A percentile compares a stretch with the other conserved stretches of the same genome.
phyloP scores from a whole-genome alignment of 2,888 invertebrate genomes.

The Volucella zonaria region DNA sequence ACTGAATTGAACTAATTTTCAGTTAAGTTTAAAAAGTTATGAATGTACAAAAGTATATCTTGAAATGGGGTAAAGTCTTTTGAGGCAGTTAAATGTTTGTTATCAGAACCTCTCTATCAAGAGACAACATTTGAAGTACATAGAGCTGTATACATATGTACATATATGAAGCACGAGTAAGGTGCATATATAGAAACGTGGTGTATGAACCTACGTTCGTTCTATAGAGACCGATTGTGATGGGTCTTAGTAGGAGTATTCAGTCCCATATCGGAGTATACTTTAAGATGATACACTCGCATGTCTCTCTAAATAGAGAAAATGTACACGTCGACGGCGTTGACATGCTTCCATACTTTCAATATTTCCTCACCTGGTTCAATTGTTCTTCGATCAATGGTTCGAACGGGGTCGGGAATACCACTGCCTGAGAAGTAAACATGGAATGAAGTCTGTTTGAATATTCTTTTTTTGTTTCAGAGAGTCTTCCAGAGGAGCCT shows the following conservation, averaged over 20 bases:
- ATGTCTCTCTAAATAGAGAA: conserved; percentile 22
- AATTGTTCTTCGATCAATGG: conserved; percentile 59
- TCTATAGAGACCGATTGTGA: not conserved
- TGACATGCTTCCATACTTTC: conserved; percentile 57
- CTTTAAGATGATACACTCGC: conserved; percentile 36
- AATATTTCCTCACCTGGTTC: conserved; percentile 69
- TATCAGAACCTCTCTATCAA: conserved; percentile 65
- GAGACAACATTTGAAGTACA: conserved; percentile 28
- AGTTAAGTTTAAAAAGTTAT: conserved; percentile 80
- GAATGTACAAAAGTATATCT: conserved; percentile 23
- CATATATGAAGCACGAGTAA: not conserved
- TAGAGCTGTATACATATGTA: not conserved
- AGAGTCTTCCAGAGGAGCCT: not conserved
- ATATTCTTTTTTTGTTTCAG: not conserved
- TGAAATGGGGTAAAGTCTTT: conserved; percentile 12
- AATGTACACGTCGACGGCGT: conserved; percentile 68
- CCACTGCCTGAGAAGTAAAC: conserved; percentile 23
- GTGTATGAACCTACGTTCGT: not conserved
- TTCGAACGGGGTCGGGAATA: conserved; percentile 30
- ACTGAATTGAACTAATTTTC: conserved; percentile 80
- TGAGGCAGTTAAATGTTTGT: conserved; percentile 62
- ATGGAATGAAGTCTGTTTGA: not conserved
- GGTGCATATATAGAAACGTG: not conserved
- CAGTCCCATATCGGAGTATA: not conserved
- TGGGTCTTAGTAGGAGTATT: not conserved